Evolutionary conservation across 2,113 vertebrate species (phyloP).

Genomic region (Gorsachius goisagi): DNA sequence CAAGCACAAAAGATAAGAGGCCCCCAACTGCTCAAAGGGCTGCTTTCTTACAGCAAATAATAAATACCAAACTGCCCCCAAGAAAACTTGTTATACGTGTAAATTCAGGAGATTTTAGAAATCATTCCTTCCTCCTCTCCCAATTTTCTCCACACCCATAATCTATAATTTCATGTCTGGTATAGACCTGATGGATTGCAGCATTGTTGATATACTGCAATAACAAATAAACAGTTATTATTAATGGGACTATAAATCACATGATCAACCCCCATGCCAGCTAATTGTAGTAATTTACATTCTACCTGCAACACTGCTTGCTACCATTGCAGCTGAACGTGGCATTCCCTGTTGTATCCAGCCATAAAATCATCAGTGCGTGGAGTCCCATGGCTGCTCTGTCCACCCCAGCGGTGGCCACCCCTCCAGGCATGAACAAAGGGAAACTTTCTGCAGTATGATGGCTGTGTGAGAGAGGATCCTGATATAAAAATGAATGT

Average conservation of each 20-base stretch:
- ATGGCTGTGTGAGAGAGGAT: background rate
- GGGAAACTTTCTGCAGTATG: background rate
- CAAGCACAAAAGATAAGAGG: background rate
- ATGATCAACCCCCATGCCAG: background rate
- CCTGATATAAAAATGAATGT: background rate
- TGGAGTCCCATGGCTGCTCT: background rate
- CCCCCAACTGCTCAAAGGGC: background rate
- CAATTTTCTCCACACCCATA: background rate
- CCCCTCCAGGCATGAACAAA: fast-evolving
- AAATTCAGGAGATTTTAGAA: background rate
- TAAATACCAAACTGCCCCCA: background rate
- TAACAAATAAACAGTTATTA: slow-evolving; percentile 9
- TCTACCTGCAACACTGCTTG: background rate
- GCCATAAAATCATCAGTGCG: fast-evolving
- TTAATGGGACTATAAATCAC: background rate
- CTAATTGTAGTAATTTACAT: background rate
- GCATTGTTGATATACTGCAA: background rate
- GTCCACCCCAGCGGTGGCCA: background rate
- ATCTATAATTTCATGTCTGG: background rate
- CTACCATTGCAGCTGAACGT: background rate
- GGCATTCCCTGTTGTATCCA: background rate
- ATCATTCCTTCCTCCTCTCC: background rate
- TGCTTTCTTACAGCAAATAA: background rate
- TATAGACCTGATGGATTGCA: background rate
- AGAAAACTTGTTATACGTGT: background rate